Base-by-base conservation (phyloP, 1,140 invertebrate species). In the Reticulitermes speratus region DNA sequence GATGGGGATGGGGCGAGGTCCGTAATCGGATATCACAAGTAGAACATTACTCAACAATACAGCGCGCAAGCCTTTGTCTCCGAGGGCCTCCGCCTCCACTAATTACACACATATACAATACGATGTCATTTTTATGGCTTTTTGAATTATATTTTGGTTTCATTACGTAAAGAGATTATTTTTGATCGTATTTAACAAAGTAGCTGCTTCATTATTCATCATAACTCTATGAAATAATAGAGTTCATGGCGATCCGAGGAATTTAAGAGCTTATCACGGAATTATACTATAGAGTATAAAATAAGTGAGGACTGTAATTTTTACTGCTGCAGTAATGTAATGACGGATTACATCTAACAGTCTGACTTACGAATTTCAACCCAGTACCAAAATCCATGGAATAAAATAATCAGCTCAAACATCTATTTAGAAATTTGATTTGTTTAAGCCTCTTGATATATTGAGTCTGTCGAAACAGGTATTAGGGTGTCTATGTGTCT, bases 21-120 rank as follows among this genome's bases (percentile, higher is more conserved):
- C 0, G 44, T 84, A 48, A 59, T 84, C 83, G 83, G 83, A 84
- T 84, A 84, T 59, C 48, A 84, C 48, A 52, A 45, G 83, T 30
- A 52, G 44, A 52, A 52, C 83, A 84, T 84, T 45, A 1, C 45
- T n/a, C 83, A 59, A 84, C 83, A 84, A 84, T 84, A 48, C 48
- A 12, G 1, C 5, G 65, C 83, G 48, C 48, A 84, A 84, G 48
- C 83, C 83, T 84, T 84, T 84, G 65, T 30, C 83, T 52, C 21
- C 8, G 83, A 45, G 83, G 45, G 25, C 9, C 83, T 52, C 30
- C n/a, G 16, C 2, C 48, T 84, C 83, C 44, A 19, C 48, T 84
- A 84, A 84, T 59, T 59, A 84, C 48, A 75, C 25, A 30, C 65
- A 75, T 30, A 75, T 25, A 75, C 25, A 75, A 75, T n/a, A 25